Base-by-base conservation (phyloP, 2,113 vertebrate genomes). In the Eptesicus fuscus region DNA sequence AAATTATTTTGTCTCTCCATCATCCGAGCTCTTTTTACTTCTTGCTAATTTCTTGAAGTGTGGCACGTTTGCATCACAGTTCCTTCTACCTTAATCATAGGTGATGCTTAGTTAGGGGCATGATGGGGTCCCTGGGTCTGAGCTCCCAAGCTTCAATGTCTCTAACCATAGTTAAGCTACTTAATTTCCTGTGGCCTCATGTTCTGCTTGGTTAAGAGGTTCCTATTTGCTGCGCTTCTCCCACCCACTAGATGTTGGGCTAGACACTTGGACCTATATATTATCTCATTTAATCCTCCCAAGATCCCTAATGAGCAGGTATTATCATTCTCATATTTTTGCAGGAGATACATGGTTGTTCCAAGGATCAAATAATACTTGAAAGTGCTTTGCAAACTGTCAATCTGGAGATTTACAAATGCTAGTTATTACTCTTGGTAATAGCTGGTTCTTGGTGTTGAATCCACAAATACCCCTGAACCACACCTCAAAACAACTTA, bases 201-300 rank as follows among this genome's bases (percentile, higher is more conserved):
- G 40, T 56, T 82, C 87, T 49, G 32, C 44, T 23, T 23, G 44
- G 35, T 69, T 88, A 95, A 77, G 37, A 85, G 6, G 47, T 73
- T 90, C 44, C 22, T 86, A n/a, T 42, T 37, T 77, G 42, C 9
- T 17, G 14, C 65, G 37, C n/a, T 65, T 78, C n/a, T 96, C 32
- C 78, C 65, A n/a, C 49, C 37, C 32, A 47, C 73, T 47, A 82
- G 76, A 79, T 9, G 1, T 82, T 90, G 49, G 14, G 59, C 71
- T 90, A 96, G 73, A 88, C 61, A 44, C 71, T 49, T 88, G 20
- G 88, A 63, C 73, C 53, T 83, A 5, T 90, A 7, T 92, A 95
- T 95, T 88, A 90, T 92, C 93, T 97, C 85, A 94, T 83, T 95
- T 85, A 94, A 96, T 88, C 78, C 91, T 94, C 51, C 83, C 69